Percentiles rank a stretch among this genome's conserved stretches.
These are phyloP conservation scores for Tolmerus cingulatus DNA, from an alignment of 2,888 invertebrate genomes.

Conservation along the genomic window DNA sequence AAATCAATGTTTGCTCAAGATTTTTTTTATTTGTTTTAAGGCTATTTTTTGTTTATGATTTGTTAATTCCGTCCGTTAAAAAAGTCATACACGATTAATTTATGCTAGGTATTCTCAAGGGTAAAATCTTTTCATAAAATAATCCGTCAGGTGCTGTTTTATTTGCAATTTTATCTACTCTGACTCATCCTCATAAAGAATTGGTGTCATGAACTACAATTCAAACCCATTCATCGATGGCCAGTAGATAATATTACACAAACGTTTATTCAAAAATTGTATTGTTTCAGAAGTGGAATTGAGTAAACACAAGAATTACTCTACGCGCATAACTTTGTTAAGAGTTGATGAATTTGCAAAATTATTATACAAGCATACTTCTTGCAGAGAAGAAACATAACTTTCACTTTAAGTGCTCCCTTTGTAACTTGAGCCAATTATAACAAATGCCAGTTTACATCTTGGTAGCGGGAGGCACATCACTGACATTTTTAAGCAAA, in stretches of 20 bases:
- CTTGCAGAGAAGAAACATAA: neutral
- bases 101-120: neutral
- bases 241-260: neutral
- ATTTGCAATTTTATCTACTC: neutral
- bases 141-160: neutral
- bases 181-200: neutral
- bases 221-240: neutral
- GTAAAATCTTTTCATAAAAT: neutral
- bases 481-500: too few relatives aligned
- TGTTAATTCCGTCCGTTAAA: neutral
- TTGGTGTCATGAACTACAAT: neutral
- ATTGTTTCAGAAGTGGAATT: too few relatives aligned
- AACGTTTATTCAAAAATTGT: too few relatives aligned
- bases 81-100: neutral
- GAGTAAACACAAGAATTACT: too few relatives aligned
- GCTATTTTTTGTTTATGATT: neutral
- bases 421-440: too few relatives aligned
- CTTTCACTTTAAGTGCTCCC: neutral
- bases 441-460: too few relatives aligned
- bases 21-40: neutral
- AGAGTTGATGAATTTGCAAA: neutral
- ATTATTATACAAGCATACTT: neutral
- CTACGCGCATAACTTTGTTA: too few relatives aligned
- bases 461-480: too few relatives aligned
- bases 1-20: neutral